Evolutionary conservation across 92 coral and sea anemone species (phyloP).

Genomic region (Zoanthus sociatus): DNA sequence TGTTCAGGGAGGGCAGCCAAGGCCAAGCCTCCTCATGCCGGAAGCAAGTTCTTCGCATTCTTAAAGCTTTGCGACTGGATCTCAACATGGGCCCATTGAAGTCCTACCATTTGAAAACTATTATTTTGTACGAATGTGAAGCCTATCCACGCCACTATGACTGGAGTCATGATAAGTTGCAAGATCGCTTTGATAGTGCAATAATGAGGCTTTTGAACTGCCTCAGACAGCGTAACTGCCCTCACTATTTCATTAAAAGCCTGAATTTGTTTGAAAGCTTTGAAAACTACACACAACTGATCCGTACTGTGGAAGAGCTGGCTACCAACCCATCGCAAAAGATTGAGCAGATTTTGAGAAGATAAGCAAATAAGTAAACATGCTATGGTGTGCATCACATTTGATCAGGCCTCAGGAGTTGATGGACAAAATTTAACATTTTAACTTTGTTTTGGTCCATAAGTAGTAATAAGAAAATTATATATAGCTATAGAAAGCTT

Average conservation of each 20-base stretch:
- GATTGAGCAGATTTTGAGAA: slow-evolving; percentile 20
- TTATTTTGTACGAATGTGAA: slow-evolving; percentile 82
- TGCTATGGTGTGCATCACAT: too few species aligned
- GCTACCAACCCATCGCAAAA: not conserved
- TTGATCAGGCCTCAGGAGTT: too few species aligned
- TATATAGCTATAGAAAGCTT: too few species aligned
- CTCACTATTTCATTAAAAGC: slow-evolving; percentile 76
- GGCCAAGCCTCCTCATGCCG: slow-evolving; percentile 69
- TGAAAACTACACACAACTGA: slow-evolving; percentile 15
- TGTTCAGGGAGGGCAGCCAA: slow-evolving; percentile 52
- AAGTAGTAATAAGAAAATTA: too few species aligned
- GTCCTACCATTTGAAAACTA: slow-evolving; percentile 84
- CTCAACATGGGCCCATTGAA: slow-evolving; percentile 62
- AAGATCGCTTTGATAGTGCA: slow-evolving; percentile 61
- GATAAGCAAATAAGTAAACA: not conserved
- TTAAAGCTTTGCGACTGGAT: slow-evolving; percentile 72
- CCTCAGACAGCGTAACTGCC: slow-evolving; percentile 48
- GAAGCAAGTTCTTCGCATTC: slow-evolving; percentile 73
- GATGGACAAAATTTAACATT: too few species aligned
- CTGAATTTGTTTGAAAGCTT: slow-evolving; percentile 70
- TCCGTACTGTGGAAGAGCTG: slow-evolving; percentile 21
- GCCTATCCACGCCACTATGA: slow-evolving; percentile 44
- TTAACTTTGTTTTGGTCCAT: too few species aligned
- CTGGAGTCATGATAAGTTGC: slow-evolving; percentile 55
- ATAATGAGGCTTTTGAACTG: slow-evolving; percentile 59